Conservation (phyloP, 2,113 vertebrate genomes). For the Ptilorrhoa leucosticta region DNA sequence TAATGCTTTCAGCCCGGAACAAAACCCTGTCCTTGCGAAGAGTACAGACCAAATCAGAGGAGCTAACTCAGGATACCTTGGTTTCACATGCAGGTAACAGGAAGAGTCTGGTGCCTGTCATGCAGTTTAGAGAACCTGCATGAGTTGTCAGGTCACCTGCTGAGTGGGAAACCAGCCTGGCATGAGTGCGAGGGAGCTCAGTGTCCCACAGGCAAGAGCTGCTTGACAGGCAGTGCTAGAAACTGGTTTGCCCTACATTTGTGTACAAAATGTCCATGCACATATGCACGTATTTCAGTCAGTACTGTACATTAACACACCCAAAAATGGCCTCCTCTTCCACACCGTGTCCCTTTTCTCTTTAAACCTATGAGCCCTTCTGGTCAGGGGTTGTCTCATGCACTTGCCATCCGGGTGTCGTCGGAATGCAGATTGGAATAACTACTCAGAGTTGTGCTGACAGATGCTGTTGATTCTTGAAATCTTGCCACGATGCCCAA, state of each 20-base stretch:
- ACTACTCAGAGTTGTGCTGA: not conserved
- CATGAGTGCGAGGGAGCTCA: not conserved
- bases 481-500: not conserved
- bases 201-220: fast-evolving
- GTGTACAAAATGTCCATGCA: not conserved
- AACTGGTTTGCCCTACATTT: not conserved
- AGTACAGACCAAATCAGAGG: not conserved
- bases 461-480: not conserved
- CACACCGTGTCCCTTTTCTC: not conserved
- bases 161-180: not conserved
- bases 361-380: not conserved
- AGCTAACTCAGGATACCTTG: not conserved
- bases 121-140: not conserved
- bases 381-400: not conserved
- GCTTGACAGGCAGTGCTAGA: not conserved
- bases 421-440: not conserved
- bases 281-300: not conserved
- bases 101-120: not conserved
- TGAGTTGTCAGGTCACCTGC: not conserved
- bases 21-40: fast-evolving
- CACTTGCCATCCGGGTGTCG: not conserved
- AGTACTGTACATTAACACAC: not conserved
- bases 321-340: not conserved
- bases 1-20: not conserved
- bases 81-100: not conserved